Evolutionary conservation across 30 jellyfish, hydroid and myxozoan genomes (phyloP).

Genomic region (Chironex yamaguchii): DNA sequence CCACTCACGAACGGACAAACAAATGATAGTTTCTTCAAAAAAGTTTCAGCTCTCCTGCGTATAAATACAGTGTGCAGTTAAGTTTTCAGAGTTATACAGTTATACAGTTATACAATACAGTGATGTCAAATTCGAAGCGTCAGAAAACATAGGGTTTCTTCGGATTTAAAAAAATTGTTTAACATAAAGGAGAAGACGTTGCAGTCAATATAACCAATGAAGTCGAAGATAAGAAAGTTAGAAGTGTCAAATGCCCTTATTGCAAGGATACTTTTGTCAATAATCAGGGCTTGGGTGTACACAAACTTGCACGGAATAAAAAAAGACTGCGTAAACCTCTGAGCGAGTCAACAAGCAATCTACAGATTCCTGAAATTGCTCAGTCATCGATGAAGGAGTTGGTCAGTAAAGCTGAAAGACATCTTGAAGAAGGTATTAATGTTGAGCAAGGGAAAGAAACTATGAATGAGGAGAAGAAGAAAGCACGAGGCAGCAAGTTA

Average conservation of each 20-base stretch:
- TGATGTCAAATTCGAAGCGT: too few species aligned
- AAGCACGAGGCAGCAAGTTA: neutral
- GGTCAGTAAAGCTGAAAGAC: neutral
- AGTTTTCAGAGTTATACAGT: too few species aligned
- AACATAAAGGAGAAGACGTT: constrained; percentile 46
- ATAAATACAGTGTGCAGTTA: too few species aligned
- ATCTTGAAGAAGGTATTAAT: neutral
- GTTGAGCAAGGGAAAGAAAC: too few species aligned
- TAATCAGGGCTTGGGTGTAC: constrained; percentile 67
- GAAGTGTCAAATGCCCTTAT: constrained; percentile 39
- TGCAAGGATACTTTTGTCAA: constrained; percentile 40
- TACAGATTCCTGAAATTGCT: too few species aligned
- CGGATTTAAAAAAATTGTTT: constrained; percentile 6
- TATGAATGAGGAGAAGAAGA: neutral
- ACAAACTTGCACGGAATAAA: neutral
- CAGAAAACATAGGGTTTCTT: constrained; percentile 19
- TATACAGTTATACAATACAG: too few species aligned
- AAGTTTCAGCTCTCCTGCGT: too few species aligned
- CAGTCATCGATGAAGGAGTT: neutral
- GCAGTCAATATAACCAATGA: constrained; percentile 36
- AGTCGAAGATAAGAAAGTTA: constrained; percentile 27
- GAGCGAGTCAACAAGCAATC: neutral
- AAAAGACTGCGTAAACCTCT: neutral
- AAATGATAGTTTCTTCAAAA: too few species aligned
- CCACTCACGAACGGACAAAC: too few species aligned